These are phyloP conservation scores for Climacteris rufus DNA, from an alignment of 2,113 vertebrate species.

Conservation along the genomic window DNA sequence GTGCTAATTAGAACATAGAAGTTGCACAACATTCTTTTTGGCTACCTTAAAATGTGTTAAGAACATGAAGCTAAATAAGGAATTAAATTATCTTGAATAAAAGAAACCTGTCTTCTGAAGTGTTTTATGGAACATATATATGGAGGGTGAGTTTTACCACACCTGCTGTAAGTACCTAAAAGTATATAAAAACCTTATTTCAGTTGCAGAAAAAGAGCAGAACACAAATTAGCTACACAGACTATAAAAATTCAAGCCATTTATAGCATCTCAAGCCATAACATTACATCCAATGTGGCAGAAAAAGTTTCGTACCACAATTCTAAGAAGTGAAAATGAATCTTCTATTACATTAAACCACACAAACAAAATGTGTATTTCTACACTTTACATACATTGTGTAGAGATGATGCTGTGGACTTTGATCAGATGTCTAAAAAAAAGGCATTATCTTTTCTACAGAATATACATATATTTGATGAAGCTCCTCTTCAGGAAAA, in stretches of 20 bases:
- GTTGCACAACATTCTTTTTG: background rate
- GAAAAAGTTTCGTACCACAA: background rate
- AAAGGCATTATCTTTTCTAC: background rate
- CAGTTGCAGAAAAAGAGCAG: background rate
- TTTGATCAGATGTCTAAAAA: background rate
- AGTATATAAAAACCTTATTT: background rate
- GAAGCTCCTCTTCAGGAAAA: background rate
- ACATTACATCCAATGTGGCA: background rate
- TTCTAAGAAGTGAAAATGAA: background rate
- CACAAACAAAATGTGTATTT: background rate
- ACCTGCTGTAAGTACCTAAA: background rate
- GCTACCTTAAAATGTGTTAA: background rate
- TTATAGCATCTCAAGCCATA: background rate
- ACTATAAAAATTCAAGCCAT: background rate
- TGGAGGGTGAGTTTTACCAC: background rate
- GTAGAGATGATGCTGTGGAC: background rate
- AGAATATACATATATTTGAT: background rate
- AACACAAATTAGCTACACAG: background rate
- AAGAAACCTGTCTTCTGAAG: background rate
- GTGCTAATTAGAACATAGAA: background rate
- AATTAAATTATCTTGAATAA: background rate
- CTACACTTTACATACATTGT: background rate
- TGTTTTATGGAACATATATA: background rate
- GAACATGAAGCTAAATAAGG: background rate
- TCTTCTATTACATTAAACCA: background rate